Conservation (phyloP, 30 jellyfish, hydroid and myxozoan species). For the Turritopsis rubra region DNA sequence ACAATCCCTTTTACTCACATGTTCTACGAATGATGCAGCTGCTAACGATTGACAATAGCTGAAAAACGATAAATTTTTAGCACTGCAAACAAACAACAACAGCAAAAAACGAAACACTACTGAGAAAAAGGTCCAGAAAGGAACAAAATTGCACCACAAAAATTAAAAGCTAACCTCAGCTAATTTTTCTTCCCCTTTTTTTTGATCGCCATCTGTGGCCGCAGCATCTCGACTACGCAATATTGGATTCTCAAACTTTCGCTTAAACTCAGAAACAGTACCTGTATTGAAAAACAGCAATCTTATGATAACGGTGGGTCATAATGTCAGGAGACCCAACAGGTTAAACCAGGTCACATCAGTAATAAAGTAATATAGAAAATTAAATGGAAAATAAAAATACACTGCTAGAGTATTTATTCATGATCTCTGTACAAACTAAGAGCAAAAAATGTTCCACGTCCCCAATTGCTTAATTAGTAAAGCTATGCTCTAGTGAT, state of each 20-base stretch:
- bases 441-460: no score
- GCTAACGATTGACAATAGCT: conserved; percentile 96
- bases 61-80: conserved; percentile 27
- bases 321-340: no score
- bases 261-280: conserved; percentile 72
- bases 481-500: no score
- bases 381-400: no score
- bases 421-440: no score
- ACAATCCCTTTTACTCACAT: conserved; percentile 37
- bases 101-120: background rate
- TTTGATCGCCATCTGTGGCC: conserved; percentile 88
- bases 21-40: conserved; percentile 97
- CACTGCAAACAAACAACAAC: no score
- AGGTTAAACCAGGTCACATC: no score
- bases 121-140: background rate
- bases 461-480: no score
- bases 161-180: conserved; percentile 57
- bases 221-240: conserved; percentile 89
- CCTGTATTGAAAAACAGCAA: no score
- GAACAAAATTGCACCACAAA: background rate
- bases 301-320: no score
- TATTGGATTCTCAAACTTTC: conserved; percentile 88
- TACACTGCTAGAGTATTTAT: no score
- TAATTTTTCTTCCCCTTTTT: conserved; percentile 89
- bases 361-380: no score